A percentile compares a stretch with the other conserved stretches of the same genome.
Conservation (phyloP, 2,113 vertebrate species). For the Aplodontia rufa region DNA sequence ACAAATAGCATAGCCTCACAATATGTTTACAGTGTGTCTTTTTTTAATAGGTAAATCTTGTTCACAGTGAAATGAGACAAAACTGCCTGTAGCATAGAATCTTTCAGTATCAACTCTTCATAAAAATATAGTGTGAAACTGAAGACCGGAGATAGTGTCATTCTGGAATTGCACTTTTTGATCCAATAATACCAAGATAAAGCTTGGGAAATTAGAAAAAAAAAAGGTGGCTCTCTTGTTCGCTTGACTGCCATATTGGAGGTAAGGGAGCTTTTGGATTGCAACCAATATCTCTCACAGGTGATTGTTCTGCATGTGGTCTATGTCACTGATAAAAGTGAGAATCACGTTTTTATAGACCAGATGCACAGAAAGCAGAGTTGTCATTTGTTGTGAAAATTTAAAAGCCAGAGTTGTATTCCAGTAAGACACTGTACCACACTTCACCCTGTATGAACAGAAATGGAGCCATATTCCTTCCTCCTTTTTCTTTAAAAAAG, state of each 20-base stretch:
- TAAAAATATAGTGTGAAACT: not conserved
- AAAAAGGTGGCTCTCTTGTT: not conserved
- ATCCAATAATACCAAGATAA: not conserved
- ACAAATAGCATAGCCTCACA: not conserved
- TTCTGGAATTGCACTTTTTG: not conserved
- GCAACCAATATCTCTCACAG: not conserved
- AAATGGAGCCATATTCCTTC: not conserved
- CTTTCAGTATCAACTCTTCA: not conserved
- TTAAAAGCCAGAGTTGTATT: slow-evolving; percentile 39
- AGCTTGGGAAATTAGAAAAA: not conserved
- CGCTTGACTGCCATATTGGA: not conserved
- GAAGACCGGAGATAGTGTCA: not conserved
- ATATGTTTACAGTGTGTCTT: not conserved
- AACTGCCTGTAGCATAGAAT: not conserved
- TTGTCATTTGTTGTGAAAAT: slow-evolving; percentile 43
- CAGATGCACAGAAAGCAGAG: slow-evolving; percentile 44
- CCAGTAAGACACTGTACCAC: not conserved
- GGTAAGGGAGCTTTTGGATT: not conserved
- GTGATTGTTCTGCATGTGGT: not conserved
- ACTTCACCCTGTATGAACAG: slow-evolving; percentile 9
- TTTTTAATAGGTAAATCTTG: slow-evolving; percentile 17
- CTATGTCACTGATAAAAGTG: slow-evolving; percentile 39
- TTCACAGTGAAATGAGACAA: not conserved
- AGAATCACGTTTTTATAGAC: not conserved
- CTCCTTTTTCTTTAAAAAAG: not conserved